Evolutionary conservation across 2,797 vertebrate genomes (phyloP), one percentile per base, ranked within the genome.

Genomic region (Acanthurus leucopareius): DNA sequence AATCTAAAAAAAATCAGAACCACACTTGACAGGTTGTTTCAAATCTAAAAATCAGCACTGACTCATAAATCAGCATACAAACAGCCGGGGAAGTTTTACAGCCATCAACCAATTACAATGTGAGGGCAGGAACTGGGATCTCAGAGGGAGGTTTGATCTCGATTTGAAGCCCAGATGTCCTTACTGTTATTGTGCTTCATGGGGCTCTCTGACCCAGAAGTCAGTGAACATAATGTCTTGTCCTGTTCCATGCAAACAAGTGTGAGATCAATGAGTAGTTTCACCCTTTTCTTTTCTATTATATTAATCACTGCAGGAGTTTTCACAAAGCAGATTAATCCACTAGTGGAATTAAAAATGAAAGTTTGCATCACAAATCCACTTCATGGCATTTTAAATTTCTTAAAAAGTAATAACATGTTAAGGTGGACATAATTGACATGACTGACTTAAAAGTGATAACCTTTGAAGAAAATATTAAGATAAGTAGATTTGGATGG

Each of bases 141-240:
- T 40, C 87, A 81, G 85, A 66, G 83, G 87, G 90, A 83, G 88
- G 83, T 56, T 56, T 69, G 51, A 54, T 70, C 77, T 59, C 3
- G 1, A 69, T 83, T 38, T 57, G 80, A 81, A 68, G 80, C 85
- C 10, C 92, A 93, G 91, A 93, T 93, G 92, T 91, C 72, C 85
- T 69, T 66, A 51, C 35, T 92, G 90, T 91, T 92, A 85, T 85
- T 86, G 84, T 86, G 85, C 88, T 73, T 89, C 89, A 62, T 51
- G 22, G 86, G 87, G 87, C 73, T 66, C 85, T 77, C 74, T 92
- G 91, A 91, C 89, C 91, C 74, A 79, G 44, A 88, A 45, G 48
- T 47, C 32, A 40, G 35, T 19, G 65, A 68, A 74, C 75, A 83
- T 35, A 52, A 65, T 65, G 67, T 80, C 54, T 60, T 22, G 38